phyloP scores from a whole-genome alignment of 2,113 vertebrate genomes.

The Bos indicus region DNA sequence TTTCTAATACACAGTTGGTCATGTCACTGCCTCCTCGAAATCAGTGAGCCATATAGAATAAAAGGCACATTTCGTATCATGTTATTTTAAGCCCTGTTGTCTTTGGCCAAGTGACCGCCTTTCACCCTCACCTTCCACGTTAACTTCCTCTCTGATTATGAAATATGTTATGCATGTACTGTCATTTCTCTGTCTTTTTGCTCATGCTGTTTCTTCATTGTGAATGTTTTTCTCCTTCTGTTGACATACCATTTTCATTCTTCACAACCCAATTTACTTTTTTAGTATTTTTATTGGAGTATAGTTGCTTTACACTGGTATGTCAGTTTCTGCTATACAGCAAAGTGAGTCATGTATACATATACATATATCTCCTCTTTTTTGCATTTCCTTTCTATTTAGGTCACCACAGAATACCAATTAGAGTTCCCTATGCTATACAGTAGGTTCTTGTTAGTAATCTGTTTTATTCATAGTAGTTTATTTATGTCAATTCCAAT shows the following conservation, averaged over 20 bases:
- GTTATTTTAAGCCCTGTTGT: background rate
- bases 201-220: background rate
- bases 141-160: background rate
- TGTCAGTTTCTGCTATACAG: background rate
- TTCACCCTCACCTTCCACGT: background rate
- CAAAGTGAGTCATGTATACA: background rate
- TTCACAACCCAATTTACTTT: background rate
- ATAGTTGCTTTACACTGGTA: background rate
- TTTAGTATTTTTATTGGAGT: background rate
- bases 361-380: background rate
- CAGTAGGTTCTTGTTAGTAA: background rate
- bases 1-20: background rate
- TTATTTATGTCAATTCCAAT: background rate
- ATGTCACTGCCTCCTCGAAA: background rate
- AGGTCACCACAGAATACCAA: background rate
- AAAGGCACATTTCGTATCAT: background rate
- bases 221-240: background rate
- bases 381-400: background rate
- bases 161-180: background rate
- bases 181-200: background rate
- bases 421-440: background rate
- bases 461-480: background rate
- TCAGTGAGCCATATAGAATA: background rate
- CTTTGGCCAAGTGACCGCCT: background rate
- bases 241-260: background rate